Evolutionary conservation across 2,113 vertebrate species (phyloP).

Genomic region (Paratilapia polleni): DNA sequence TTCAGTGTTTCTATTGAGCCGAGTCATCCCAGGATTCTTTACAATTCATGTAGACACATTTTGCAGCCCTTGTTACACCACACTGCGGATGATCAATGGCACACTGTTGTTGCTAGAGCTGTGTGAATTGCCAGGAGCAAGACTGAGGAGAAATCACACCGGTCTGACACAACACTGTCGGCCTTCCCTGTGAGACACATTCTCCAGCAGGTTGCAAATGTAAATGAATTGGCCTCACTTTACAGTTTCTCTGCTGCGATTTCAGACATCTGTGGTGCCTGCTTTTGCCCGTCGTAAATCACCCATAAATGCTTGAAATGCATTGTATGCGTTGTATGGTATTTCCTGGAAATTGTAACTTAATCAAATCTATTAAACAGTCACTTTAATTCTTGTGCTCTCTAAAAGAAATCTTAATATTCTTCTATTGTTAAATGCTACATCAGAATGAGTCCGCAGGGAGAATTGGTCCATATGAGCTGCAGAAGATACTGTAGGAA

Average conservation of each 20-base stretch:
- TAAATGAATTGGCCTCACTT: neutral
- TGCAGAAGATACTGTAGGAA: neutral
- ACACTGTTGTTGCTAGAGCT: neutral
- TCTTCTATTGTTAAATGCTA: neutral
- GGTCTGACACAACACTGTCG: neutral
- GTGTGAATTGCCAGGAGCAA: slow-evolving; percentile 23
- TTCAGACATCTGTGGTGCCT: neutral
- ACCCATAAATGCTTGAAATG: neutral
- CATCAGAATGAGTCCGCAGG: neutral
- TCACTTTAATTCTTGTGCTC: neutral
- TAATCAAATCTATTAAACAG: neutral
- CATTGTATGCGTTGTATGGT: neutral
- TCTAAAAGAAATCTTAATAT: neutral
- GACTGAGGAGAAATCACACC: slow-evolving; percentile 18
- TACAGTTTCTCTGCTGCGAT: neutral
- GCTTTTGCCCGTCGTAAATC: neutral
- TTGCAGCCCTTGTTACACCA: neutral
- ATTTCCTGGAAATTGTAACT: neutral
- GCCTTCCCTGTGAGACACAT: slow-evolving; percentile 10
- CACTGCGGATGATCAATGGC: slow-evolving; percentile 15
- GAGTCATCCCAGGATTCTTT: neutral
- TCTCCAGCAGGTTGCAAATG: neutral
- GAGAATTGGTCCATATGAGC: neutral
- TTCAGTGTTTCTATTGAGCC: neutral
- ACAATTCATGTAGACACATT: neutral